Conservation (phyloP, 2,888 invertebrate genomes). For the Spisula solida region DNA sequence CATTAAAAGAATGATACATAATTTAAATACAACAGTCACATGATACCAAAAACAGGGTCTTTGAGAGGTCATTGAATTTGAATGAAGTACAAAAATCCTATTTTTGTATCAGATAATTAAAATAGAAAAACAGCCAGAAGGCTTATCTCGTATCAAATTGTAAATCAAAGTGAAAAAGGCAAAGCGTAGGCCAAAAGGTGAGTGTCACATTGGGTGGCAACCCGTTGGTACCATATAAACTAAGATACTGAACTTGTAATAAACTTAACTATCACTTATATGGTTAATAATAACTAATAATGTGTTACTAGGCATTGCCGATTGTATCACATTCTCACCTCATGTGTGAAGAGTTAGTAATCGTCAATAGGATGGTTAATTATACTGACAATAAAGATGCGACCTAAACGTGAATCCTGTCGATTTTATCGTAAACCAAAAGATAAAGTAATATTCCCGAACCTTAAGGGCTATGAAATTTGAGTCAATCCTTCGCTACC, state of each 20-base stretch:
- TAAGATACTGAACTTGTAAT: not conserved
- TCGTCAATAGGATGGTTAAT: not conserved
- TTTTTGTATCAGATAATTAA: not conserved
- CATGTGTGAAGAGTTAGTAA: slow-evolving; percentile 3
- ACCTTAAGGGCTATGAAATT: not conserved
- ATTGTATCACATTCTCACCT: slow-evolving; percentile 3
- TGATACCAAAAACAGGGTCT: not conserved
- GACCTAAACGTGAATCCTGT: not conserved
- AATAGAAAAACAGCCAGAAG: not conserved
- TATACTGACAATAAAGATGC: not conserved
- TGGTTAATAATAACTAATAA: slow-evolving; percentile 1
- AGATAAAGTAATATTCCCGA: not conserved
- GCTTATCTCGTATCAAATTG: slow-evolving; percentile 12
- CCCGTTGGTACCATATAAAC: not conserved
- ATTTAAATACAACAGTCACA: not conserved
- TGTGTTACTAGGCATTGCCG: not conserved
- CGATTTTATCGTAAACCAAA: not conserved
- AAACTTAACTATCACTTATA: slow-evolving; percentile 12
- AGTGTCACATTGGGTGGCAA: not conserved
- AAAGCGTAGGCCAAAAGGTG: not conserved
- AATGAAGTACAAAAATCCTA: not conserved
- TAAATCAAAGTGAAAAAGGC: slow-evolving; percentile 8
- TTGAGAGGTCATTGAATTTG: not conserved
- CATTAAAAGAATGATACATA: slow-evolving; percentile 12
- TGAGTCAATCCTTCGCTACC: not conserved